Evolutionary conservation across 2,113 vertebrate species (phyloP), one percentile per base, ranked within the genome.

Genomic region (Hepsetus odoe): DNA sequence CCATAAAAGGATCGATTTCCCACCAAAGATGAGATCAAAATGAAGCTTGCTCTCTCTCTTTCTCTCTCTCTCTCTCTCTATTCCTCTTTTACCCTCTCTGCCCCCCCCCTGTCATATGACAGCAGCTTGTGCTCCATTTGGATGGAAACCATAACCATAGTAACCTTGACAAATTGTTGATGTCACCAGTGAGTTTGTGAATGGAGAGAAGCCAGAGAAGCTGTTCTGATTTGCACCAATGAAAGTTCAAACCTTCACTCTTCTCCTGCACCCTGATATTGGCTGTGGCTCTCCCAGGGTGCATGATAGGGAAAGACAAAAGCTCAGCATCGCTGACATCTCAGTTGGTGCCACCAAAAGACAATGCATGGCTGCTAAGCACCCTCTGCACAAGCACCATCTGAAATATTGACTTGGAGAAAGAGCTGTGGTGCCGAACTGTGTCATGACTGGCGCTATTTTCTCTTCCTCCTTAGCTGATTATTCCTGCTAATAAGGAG

Each of bases 151-250:
- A 80, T 86, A 61, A 74, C 84, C 84, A 85, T 87, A 83, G 86
- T 84, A 86, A 85, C 86, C 81, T 84, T 82, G 82, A 86, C 79
- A 85, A 80, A 81, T 85, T 51, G 80, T 83, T 83, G 79, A 83
- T 87, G 84, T 85, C 80, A 79, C 79, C 22, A 58, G 67, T 83
- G 76, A 85, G 80, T 84, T 83, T 85, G 82, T 87, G 86, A 85
- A 82, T 87, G 84, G 73, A 59, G 67, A 81, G 75, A 58, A 56
- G 28, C 30, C 42, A 14, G 49, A 26, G 66, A 49, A 81, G 53
- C 66, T 82, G 66, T 61, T 56, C 32, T 69, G 59, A 53, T 35
- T 38, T n/a, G n/a, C n/a, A 44, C 71, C n/a, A 59, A 74, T 49
- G 22, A 58, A n/a, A 30, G 66, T 35, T 26, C 33, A 0, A 20